phyloP scores from a whole-genome alignment of 2,113 vertebrate genomes.

The Bolborhynchus lineola region DNA sequence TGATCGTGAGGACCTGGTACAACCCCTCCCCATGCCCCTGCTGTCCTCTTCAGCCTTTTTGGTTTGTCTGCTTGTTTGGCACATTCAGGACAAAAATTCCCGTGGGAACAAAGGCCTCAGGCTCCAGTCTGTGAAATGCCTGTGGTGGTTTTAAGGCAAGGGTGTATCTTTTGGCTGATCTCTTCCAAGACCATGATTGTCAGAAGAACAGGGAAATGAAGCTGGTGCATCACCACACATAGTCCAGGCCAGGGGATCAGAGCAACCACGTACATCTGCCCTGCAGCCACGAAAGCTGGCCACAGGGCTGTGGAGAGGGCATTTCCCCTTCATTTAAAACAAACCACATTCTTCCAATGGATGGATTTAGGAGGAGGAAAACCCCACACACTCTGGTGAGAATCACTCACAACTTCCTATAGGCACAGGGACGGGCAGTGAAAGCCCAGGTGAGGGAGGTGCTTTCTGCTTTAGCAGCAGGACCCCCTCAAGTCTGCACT shows the following conservation, averaged over 20 bases:
- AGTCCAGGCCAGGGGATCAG: neutral
- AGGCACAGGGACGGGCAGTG: neutral
- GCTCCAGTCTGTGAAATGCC: neutral
- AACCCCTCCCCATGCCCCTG: fast-evolving
- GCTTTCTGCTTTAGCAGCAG: neutral
- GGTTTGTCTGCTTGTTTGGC: slow-evolving; percentile 43
- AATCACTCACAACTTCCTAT: fast-evolving
- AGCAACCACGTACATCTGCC: neutral
- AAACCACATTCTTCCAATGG: neutral
- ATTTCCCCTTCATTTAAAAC: neutral
- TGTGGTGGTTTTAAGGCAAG: neutral
- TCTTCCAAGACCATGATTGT: slow-evolving; percentile 16
- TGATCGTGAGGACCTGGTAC: fast-evolving
- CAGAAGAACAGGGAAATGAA: neutral
- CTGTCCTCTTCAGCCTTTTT: neutral
- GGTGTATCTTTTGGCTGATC: neutral
- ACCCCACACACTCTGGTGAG: fast-evolving
- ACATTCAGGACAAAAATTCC: neutral
- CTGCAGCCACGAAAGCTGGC: fast-evolving
- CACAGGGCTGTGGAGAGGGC: fast-evolving
- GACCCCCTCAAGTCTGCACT: neutral
- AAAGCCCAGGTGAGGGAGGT: neutral
- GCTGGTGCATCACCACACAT: neutral
- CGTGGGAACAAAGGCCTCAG: neutral
- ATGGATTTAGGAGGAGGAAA: neutral